Evolutionary conservation across 2,797 vertebrate genomes (phyloP).

Genomic region (Knipowitschia caucasica): DNA sequence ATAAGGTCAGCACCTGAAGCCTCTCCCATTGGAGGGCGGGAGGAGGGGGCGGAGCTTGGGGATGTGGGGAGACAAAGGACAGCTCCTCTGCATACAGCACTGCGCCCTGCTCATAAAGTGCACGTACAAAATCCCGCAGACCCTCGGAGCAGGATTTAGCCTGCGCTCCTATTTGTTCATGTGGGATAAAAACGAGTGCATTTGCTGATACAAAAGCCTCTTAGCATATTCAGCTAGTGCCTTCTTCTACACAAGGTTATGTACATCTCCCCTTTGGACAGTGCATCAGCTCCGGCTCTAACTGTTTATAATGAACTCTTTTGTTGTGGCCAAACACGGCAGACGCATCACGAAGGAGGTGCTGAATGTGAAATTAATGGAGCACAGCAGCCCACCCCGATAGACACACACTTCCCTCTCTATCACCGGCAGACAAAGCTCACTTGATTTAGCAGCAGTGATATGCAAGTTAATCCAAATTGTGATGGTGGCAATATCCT

Average conservation of each 20-base stretch:
- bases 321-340: slow-evolving; percentile 54
- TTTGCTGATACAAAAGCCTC: slow-evolving; percentile 22
- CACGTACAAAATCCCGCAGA: slow-evolving; percentile 49
- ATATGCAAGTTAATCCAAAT: slow-evolving; percentile 72
- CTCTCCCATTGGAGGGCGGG: slow-evolving; percentile 77
- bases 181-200: slow-evolving; percentile 12
- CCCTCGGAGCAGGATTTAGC: slow-evolving; percentile 36
- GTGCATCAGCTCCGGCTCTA: slow-evolving; percentile 44
- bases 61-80: slow-evolving; percentile 70
- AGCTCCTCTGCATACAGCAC: slow-evolving; percentile 67
- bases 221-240: slow-evolving; percentile 34
- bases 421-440: slow-evolving; percentile 40
- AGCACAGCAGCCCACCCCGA: slow-evolving; percentile 50
- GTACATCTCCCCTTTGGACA: slow-evolving; percentile 23
- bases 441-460: slow-evolving; percentile 56
- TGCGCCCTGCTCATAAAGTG: slow-evolving; percentile 58
- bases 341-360: slow-evolving; percentile 47
- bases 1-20: slow-evolving; percentile 87
- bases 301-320: slow-evolving; percentile 52
- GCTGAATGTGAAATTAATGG: slow-evolving; percentile 61
- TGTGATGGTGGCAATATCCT: slow-evolving; percentile 70
- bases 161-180: slow-evolving; percentile 19
- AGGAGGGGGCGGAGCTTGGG: slow-evolving; percentile 69
- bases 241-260: slow-evolving; percentile 47
- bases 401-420: slow-evolving; percentile 35